Evolutionary conservation across 2,797 vertebrate genomes (phyloP).

Genomic region (Sebastes dallii): DNA sequence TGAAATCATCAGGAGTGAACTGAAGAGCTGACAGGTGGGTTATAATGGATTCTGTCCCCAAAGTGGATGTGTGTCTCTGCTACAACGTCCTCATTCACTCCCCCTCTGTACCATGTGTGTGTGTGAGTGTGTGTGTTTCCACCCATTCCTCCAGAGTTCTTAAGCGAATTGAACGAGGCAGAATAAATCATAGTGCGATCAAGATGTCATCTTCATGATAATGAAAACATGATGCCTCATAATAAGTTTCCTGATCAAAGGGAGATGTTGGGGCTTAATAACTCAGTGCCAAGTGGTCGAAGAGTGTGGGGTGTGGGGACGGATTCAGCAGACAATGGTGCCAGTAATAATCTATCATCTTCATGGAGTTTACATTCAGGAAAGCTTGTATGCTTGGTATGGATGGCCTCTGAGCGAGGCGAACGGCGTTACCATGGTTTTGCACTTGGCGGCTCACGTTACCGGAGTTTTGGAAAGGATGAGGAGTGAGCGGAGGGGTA

Average conservation of each 20-base stretch:
- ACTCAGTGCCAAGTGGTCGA: conserved; percentile 53
- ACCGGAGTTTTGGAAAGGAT: too few relatives aligned
- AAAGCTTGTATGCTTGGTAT: neutral
- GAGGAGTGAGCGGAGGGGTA: too few relatives aligned
- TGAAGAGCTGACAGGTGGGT: conserved; percentile 70
- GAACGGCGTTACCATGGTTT: too few relatives aligned
- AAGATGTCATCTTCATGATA: conserved; percentile 77
- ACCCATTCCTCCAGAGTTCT: conserved; percentile 55
- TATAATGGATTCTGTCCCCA: conserved; percentile 74
- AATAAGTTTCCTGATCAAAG: conserved; percentile 73
- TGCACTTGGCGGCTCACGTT: too few relatives aligned
- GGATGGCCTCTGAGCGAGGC: too few relatives aligned
- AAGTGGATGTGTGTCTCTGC: conserved; percentile 65
- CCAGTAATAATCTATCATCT: conserved; percentile 48
- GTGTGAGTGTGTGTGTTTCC: neutral
- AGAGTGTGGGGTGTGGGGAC: conserved; percentile 23
- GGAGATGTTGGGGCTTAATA: conserved; percentile 58
- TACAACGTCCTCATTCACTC: conserved; percentile 40
- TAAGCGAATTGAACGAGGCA: conserved; percentile 70
- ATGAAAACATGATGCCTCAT: conserved; percentile 79
- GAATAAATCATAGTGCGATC: conserved; percentile 78
- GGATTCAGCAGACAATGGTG: conserved; percentile 33
- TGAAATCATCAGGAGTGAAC: conserved; percentile 69
- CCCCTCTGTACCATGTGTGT: neutral
- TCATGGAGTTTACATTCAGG: conserved; percentile 10